phyloP scores from a whole-genome alignment of 2,888 invertebrate species.

The Tetanocera ferruginea region DNA sequence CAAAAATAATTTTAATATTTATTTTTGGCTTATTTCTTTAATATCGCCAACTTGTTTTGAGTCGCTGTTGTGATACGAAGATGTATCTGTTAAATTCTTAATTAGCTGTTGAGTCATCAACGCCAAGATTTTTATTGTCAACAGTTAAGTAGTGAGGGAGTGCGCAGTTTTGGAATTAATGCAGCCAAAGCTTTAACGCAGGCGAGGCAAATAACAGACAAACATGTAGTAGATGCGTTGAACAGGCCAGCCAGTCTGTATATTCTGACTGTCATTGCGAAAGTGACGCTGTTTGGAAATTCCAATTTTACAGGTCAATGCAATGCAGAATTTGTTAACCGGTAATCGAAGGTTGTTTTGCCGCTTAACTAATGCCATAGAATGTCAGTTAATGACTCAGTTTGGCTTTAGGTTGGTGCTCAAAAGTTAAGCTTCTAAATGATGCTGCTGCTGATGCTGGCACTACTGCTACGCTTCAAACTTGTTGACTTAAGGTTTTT shows the following conservation, averaged over 20 bases:
- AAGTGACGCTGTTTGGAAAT: slow-evolving; percentile 13
- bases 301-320: slow-evolving; percentile 21
- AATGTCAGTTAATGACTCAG: neutral
- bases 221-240: neutral
- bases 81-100: neutral
- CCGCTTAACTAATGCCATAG: neutral
- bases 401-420: neutral
- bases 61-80: too few relatives aligned
- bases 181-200: neutral
- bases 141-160: neutral
- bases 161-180: neutral
- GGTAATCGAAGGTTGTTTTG: slow-evolving; percentile 2
- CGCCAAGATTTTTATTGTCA: neutral
- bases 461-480: neutral
- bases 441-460: neutral
- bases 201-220: too few relatives aligned
- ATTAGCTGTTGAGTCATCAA: neutral
- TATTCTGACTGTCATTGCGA: neutral
- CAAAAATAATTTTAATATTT: too few relatives aligned
- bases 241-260: neutral
- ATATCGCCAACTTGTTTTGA: neutral
- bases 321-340: neutral
- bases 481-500: too few relatives aligned
- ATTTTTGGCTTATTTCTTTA: neutral
- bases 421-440: neutral